These are phyloP conservation scores for Drosophila paranaensis DNA, from an alignment of 2,888 invertebrate genomes.

Conservation along the genomic window DNA sequence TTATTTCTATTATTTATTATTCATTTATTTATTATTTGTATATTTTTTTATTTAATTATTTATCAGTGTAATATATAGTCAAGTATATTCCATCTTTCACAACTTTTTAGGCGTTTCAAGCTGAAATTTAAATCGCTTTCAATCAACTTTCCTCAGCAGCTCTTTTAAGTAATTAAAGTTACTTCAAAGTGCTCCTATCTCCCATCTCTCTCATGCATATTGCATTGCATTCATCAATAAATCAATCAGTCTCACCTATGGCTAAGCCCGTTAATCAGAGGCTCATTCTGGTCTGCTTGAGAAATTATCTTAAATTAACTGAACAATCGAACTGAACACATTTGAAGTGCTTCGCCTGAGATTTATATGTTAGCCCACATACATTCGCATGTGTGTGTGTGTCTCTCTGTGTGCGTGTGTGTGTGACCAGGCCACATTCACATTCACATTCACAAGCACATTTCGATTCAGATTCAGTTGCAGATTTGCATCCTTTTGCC, in stretches of 20 bases:
- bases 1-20: no score
- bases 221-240: constrained; percentile 1
- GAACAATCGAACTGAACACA: constrained; percentile 31
- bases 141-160: no score
- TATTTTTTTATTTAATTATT: no score
- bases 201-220: no score
- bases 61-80: no score
- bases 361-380: constrained; percentile 60
- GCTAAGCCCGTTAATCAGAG: constrained; percentile 5
- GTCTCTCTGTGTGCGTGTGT: background rate
- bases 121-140: no score
- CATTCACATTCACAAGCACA: constrained; percentile 30
- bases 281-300: constrained; percentile 10
- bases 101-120: no score
- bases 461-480: constrained; percentile 26
- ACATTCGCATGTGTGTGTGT: background rate
- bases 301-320: constrained; percentile 42
- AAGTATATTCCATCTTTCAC: no score
- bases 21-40: no score
- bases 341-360: constrained; percentile 43
- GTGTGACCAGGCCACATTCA: constrained; percentile 1
- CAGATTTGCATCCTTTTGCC: constrained; percentile 59
- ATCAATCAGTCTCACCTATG: constrained; percentile 11
- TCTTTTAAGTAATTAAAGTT: background rate
- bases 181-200: background rate